Evolutionary conservation across 2,113 vertebrate species (phyloP).

Genomic region (Entomyzon cyanotis): DNA sequence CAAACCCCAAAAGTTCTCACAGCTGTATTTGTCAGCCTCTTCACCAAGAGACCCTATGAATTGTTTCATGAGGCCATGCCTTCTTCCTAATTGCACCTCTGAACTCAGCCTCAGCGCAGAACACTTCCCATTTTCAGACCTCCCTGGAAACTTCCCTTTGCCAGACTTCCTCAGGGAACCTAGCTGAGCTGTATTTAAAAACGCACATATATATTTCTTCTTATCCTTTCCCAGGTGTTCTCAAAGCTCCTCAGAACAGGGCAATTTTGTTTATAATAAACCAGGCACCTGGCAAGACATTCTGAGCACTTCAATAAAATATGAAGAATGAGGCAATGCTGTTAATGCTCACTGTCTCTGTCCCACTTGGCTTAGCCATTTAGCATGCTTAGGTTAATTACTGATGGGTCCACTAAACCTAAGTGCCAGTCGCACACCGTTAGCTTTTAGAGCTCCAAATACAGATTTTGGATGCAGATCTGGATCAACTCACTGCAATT

Average conservation of each 20-base stretch:
- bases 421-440: rapidly evolving
- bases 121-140: not conserved
- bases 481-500: not conserved
- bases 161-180: not conserved
- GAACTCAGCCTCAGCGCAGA: rapidly evolving
- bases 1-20: not conserved
- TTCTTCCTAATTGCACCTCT: not conserved
- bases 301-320: not conserved
- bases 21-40: not conserved
- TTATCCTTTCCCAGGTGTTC: not conserved
- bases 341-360: not conserved
- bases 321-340: not conserved
- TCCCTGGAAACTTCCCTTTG: not conserved
- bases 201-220: not conserved
- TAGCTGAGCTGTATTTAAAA: not conserved
- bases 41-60: not conserved
- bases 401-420: not conserved
- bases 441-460: not conserved
- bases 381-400: not conserved
- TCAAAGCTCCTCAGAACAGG: not conserved
- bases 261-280: not conserved
- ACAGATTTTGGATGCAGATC: not conserved
- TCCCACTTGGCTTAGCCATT: not conserved
- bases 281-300: not conserved
- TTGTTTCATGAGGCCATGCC: not conserved